Evolutionary conservation across 2,888 invertebrate genomes (phyloP), one percentile per base, ranked within the genome.

Genomic region (Hydraecia micacea): DNA sequence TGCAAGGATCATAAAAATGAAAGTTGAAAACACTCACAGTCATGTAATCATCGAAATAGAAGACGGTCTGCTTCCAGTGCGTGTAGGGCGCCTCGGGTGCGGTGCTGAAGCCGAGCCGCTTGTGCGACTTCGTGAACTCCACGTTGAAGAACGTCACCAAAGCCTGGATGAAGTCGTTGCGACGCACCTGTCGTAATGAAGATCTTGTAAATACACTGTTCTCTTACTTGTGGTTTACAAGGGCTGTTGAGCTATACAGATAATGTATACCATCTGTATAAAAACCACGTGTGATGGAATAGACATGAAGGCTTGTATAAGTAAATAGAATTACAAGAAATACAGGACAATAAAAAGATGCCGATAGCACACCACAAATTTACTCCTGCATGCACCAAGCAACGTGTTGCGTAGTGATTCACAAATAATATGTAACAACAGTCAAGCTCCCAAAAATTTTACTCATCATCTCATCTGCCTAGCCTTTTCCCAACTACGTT

Each of bases 81-180:
- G 99, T 99, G 96, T 99, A 99, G 52, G 99, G 98, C 1, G 99
- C 98, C 93, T 99, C 99, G 0, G 99, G 99, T 0, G 99, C 99
- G 79, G 99, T 99, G 91, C 99, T 99, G 97, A 99, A 99, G 42
- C 99, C 99, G 86, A 99, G 98, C 77, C 99, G 97, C 97, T 99
- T 99, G 97, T 99, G 99, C 90, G 99, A 99, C 97, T 99, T 99
- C 60, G 99, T 99, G 97, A 99, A 99, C 97, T 99, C 99, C 89
- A 99, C 99, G 92, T 99, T 99, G 97, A 99, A 99, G 97, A 99
- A 99, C 39, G 99, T 99, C 87, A 99, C 99, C 90, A 99, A 97
- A 0, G 99, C 99, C 93, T 99, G 99, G 81, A 99, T 98, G 95
- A 99, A 99, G 95, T 99, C 99, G 93, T 99, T 99, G 82, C 99